These are phyloP conservation scores for Ptycholaimellus sp. DNA, from an alignment of 2,888 invertebrate genomes.

Conservation along the genomic window DNA sequence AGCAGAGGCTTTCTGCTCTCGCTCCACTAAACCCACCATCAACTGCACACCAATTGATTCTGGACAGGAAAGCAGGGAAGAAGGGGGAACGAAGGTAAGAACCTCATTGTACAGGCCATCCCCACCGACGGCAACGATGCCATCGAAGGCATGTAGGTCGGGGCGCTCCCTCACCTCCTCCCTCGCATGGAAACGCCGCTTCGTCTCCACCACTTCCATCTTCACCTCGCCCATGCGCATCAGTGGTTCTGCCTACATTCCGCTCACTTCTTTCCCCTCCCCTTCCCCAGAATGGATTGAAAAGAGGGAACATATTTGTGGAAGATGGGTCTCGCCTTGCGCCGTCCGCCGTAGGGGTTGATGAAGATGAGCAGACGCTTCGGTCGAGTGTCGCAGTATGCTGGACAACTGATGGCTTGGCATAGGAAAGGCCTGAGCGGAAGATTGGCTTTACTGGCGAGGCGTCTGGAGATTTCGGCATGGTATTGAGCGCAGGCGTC, in stretches of 20 bases:
- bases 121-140: slow-evolving; percentile 55
- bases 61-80: too few species aligned
- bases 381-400: slow-evolving; percentile 42
- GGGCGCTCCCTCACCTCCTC: too few species aligned
- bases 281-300: slow-evolving; percentile 1
- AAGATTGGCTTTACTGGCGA: too few species aligned
- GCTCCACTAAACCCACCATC: too few species aligned
- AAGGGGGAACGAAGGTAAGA: slow-evolving; percentile 47
- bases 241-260: slow-evolving; percentile 26
- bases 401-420: too few species aligned
- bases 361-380: slow-evolving; percentile 49
- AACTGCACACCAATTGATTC: too few species aligned
- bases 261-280: neutral
- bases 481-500: too few species aligned
- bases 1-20: too few species aligned
- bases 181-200: slow-evolving; percentile 49
- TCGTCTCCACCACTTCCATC: slow-evolving; percentile 42
- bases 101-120: slow-evolving; percentile 64
- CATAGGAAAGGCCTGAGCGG: too few species aligned
- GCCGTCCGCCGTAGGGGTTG: slow-evolving; percentile 58
- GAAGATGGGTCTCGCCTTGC: slow-evolving; percentile 46
- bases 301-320: slow-evolving; percentile 38
- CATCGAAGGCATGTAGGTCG: slow-evolving; percentile 18
- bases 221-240: slow-evolving; percentile 31
- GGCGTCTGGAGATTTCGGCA: too few species aligned